phyloP scores from a whole-genome alignment of 2,113 vertebrate genomes.

The Tachysurus vachellii region DNA sequence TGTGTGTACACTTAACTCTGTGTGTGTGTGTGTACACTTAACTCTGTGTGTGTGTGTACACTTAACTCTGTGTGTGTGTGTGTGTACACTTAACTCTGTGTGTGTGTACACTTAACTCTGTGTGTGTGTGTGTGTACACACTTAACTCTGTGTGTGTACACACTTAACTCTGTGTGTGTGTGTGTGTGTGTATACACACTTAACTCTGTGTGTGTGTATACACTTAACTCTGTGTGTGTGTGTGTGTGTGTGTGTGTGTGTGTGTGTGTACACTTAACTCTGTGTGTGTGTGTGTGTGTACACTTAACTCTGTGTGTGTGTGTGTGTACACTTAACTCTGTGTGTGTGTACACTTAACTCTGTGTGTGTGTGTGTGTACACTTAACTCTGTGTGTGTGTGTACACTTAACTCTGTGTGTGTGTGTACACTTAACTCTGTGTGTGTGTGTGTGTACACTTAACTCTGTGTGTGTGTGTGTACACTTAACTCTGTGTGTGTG shows the following conservation, averaged over 20 bases:
- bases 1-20: too few relatives aligned
- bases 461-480: not conserved
- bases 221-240: too few relatives aligned
- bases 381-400: not conserved
- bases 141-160: not conserved
- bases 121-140: not conserved
- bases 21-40: not conserved
- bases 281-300: not conserved
- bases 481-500: not conserved
- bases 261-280: not conserved
- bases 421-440: not conserved
- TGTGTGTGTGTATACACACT: too few relatives aligned
- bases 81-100: too few relatives aligned
- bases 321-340: too few relatives aligned
- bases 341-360: not conserved
- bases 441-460: not conserved
- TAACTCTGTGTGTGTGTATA: too few relatives aligned
- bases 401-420: not conserved
- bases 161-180: not conserved
- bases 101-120: too few relatives aligned
- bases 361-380: not conserved
- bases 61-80: not conserved
- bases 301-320: not conserved
- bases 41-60: not conserved
- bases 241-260: not conserved